Evolutionary conservation across 2,797 vertebrate species (phyloP).

Genomic region (Amblyopsis hoosieri): DNA sequence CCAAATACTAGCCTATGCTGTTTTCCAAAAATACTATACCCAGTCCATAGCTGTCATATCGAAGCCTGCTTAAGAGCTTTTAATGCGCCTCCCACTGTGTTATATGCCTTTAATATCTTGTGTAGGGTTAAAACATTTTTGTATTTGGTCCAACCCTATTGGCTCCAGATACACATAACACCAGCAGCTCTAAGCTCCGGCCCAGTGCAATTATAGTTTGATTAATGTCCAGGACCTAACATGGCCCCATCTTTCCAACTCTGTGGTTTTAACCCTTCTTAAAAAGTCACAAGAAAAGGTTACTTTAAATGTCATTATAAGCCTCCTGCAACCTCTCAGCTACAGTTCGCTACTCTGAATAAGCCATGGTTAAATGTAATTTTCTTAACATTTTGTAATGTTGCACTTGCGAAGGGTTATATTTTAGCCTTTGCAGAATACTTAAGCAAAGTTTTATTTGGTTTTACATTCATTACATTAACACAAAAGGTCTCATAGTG

Average conservation of each 20-base stretch:
- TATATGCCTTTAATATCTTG: too few species aligned
- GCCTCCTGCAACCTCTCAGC: conserved; percentile 45
- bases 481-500: too few species aligned
- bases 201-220: conserved; percentile 52
- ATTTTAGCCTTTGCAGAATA: conserved; percentile 35
- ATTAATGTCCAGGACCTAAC: conserved; percentile 64
- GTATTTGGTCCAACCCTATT: too few species aligned
- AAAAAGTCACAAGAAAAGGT: conserved; percentile 72
- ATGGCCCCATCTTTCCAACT: conserved; percentile 50
- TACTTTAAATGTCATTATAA: conserved; percentile 69
- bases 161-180: too few species aligned
- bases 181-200: conserved; percentile 31
- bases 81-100: too few species aligned
- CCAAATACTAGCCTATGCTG: too few species aligned
- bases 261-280: conserved; percentile 73
- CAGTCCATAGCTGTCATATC: too few species aligned
- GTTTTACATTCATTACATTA: too few species aligned
- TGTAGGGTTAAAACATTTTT: too few species aligned
- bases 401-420: conserved; percentile 36
- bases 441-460: not conserved
- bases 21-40: too few species aligned
- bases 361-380: conserved; percentile 66
- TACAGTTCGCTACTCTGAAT: conserved; percentile 33
- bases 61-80: too few species aligned
- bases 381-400: conserved; percentile 54